phyloP scores from a whole-genome alignment of 2,113 vertebrate species.

The Varanus komodoensis region DNA sequence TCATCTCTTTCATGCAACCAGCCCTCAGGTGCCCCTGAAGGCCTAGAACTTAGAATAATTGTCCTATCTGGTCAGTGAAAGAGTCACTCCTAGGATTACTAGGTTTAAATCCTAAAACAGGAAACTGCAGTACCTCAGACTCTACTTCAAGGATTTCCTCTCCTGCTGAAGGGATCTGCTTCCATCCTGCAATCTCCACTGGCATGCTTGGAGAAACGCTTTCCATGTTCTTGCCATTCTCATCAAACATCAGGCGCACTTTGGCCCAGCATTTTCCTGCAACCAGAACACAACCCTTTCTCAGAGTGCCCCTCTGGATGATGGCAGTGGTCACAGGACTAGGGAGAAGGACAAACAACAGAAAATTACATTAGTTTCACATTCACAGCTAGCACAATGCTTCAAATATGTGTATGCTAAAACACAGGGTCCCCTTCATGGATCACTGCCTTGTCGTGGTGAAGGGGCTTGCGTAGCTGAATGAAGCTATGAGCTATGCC shows the following conservation, averaged over 20 bases:
- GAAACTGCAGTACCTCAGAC: slow-evolving; percentile 84
- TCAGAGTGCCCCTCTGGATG: slow-evolving; percentile 90
- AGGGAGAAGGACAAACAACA: slow-evolving; percentile 35
- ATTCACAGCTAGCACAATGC: slow-evolving; percentile 14
- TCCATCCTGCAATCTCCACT: slow-evolving; percentile 94
- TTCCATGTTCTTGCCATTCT: slow-evolving; percentile 79
- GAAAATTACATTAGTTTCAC: slow-evolving; percentile 25
- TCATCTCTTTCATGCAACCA: not conserved
- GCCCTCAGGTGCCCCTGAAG: not conserved
- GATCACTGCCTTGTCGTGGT: no score
- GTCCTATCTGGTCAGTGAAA: not conserved
- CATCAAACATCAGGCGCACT: slow-evolving; percentile 92
- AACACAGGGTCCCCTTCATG: not conserved
- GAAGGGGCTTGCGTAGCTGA: no score
- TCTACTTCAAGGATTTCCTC: slow-evolving; percentile 93
- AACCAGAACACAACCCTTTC: slow-evolving; percentile 87
- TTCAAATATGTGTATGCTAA: not conserved
- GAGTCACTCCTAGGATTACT: not conserved
- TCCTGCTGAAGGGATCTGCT: slow-evolving; percentile 90
- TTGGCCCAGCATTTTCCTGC: slow-evolving; percentile 93
- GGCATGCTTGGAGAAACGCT: slow-evolving; percentile 84
- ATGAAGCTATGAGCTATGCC: no score
- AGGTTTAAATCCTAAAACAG: not conserved
- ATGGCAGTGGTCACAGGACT: slow-evolving; percentile 89
- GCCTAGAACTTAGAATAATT: not conserved